Evolutionary conservation across 35 echinoderm and acorn worm genomes (phyloP).

Genomic region (Anneissia japonica): DNA sequence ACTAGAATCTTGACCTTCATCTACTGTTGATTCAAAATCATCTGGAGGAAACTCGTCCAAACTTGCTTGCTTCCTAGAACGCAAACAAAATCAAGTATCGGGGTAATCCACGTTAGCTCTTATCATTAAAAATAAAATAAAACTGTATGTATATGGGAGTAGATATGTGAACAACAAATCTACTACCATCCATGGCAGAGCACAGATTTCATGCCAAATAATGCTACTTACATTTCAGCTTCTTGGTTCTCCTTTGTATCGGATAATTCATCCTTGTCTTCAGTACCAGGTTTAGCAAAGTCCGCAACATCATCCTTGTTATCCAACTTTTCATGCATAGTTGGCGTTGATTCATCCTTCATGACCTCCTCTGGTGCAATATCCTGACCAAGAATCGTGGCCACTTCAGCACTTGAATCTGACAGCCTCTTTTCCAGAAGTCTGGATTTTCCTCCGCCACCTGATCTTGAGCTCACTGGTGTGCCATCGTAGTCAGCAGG

Average conservation of each 20-base stretch:
- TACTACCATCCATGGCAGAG: too few species aligned
- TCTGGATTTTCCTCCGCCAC: constrained; percentile 22
- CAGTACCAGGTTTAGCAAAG: constrained; percentile 3
- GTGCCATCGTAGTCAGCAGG: not conserved
- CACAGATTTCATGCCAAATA: too few species aligned
- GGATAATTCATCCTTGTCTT: too few species aligned
- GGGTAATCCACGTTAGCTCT: too few species aligned
- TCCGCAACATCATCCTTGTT: constrained; percentile 14
- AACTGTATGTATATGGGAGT: too few species aligned
- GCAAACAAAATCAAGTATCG: too few species aligned
- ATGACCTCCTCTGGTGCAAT: not conserved
- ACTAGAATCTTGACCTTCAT: not conserved
- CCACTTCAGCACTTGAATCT: constrained; percentile 87
- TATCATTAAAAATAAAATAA: too few species aligned
- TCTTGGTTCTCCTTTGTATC: not conserved
- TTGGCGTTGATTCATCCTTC: not conserved
- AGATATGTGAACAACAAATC: too few species aligned
- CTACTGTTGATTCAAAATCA: not conserved
- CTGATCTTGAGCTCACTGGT: constrained; percentile 5
- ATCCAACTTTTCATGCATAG: not conserved
- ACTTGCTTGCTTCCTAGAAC: not conserved
- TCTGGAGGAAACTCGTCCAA: not conserved
- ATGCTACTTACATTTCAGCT: not conserved
- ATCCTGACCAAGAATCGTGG: constrained; percentile 59
- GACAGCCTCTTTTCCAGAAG: constrained; percentile 77